Base-by-base conservation (phyloP, 2,888 invertebrate species). In the Salticus scenicus region DNA sequence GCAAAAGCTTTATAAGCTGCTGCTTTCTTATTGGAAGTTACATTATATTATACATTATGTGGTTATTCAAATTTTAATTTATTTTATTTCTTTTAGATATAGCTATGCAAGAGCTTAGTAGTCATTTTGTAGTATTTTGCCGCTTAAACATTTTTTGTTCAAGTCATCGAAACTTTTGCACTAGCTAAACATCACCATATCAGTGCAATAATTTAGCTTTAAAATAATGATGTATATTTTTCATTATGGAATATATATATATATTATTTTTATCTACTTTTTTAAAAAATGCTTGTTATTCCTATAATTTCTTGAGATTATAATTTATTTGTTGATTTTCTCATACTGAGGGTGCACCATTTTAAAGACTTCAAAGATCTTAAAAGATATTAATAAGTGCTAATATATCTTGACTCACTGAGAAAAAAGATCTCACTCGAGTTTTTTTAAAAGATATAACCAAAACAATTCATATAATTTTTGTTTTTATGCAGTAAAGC, bases 61-160 rank as follows among this genome's bases (percentile, higher is more conserved):
- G 37, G 4, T 37, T 37, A 10, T 10, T 37, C 37, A 37, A 37
- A 10, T 37, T 37, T 7, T 37, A 37, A 7, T 37, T 37, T 37
- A 37, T 37, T 37, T 4, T 37, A 37, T 37, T 37, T 10, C 10
- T 4, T 7, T 57, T n/a, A 57, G 57, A 47, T 12, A 2, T 57
- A 57, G 57, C 24, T 57, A 57, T 57, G 12, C 24, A 24, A 57
- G 57, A 57, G 57, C 57, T 57, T 57, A 57, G 57, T 57, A 57
- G 57, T 57, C 57, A 57, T 24, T 57, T 57, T 24, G 20, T 57
- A 24, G 37, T 37, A 8, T 47, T 57, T 57, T 57, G 57, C 57
- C 24, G 57, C 24, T 57, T 57, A 24, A 57, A n/a, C n/a, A n/a
- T n/a, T n/a, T n/a, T n/a, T 57, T 57, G 17, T 24, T 24, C 7